These are phyloP conservation scores for Pteria penguin DNA, from an alignment of 2,888 invertebrate genomes.

Conservation along the genomic window DNA sequence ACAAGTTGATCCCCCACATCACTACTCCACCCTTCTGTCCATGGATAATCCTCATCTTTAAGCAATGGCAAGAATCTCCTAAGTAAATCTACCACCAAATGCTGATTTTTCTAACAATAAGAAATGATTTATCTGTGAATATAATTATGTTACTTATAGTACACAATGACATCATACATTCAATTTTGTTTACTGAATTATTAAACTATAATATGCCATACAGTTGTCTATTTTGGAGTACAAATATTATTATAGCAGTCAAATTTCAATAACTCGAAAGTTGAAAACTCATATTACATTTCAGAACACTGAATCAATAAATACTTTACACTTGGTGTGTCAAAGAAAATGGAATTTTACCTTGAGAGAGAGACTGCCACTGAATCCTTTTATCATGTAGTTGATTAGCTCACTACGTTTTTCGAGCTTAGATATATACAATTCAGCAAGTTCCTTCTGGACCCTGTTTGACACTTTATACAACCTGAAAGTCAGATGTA, in stretches of 20 bases:
- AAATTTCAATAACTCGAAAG: too few relatives aligned
- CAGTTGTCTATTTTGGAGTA: too few relatives aligned
- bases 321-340: too few relatives aligned
- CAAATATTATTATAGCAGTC: too few relatives aligned
- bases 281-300: too few relatives aligned
- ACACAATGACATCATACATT: too few relatives aligned
- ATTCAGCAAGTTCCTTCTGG: not conserved
- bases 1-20: not conserved
- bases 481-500: not conserved
- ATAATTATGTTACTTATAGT: too few relatives aligned
- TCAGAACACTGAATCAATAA: too few relatives aligned
- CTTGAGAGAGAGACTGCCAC: not conserved
- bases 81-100: not conserved
- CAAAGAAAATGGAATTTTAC: too few relatives aligned
- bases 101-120: not conserved
- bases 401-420: not conserved
- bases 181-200: too few relatives aligned
- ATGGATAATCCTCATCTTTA: slow-evolving; percentile 26
- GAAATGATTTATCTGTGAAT: too few relatives aligned
- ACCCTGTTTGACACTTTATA: not conserved
- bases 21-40: slow-evolving; percentile 3
- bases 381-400: not conserved
- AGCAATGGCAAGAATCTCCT: slow-evolving; percentile 5
- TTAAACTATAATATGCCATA: too few relatives aligned
- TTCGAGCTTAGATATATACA: not conserved